A percentile compares a stretch with the other conserved stretches of the same genome.
These are phyloP conservation scores for Toxotes lorentzi DNA, from an alignment of 2,797 vertebrate species.

Conservation along the genomic window DNA sequence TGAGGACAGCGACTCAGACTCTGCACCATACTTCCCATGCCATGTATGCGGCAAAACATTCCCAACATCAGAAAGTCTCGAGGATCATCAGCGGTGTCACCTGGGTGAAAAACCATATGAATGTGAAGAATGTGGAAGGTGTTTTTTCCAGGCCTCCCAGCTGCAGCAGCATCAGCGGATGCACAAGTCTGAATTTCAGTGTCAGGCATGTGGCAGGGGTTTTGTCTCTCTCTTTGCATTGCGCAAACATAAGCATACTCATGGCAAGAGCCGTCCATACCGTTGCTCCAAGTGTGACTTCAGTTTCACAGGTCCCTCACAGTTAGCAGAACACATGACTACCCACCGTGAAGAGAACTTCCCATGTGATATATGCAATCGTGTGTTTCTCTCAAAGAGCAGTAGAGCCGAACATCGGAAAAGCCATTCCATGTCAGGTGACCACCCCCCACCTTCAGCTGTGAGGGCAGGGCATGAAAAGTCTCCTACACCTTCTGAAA, in stretches of 20 bases:
- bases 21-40: constrained; percentile 88
- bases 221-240: constrained; percentile 86
- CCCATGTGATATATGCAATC: constrained; percentile 87
- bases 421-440: constrained; percentile 72
- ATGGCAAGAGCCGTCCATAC: constrained; percentile 82
- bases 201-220: constrained; percentile 85
- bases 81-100: constrained; percentile 88
- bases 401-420: constrained; percentile 86
- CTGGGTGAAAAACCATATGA: constrained; percentile 88
- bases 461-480: constrained; percentile 39
- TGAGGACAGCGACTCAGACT: constrained; percentile 82
- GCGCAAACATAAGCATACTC: constrained; percentile 85
- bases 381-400: constrained; percentile 83
- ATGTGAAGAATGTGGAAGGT: constrained; percentile 87
- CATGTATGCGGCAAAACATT: constrained; percentile 90
- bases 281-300: constrained; percentile 85
- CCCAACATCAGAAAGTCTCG: constrained; percentile 85
- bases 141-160: constrained; percentile 85
- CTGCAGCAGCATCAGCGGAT: constrained; percentile 87
- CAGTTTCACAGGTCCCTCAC: constrained; percentile 79
- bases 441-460: constrained; percentile 48
- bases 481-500: constrained; percentile 32
- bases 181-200: constrained; percentile 88
- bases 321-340: constrained; percentile 85
- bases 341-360: constrained; percentile 87